Evolutionary conservation across 1,140 invertebrate genomes (phyloP).

Genomic region (Zaprionus taronus): DNA sequence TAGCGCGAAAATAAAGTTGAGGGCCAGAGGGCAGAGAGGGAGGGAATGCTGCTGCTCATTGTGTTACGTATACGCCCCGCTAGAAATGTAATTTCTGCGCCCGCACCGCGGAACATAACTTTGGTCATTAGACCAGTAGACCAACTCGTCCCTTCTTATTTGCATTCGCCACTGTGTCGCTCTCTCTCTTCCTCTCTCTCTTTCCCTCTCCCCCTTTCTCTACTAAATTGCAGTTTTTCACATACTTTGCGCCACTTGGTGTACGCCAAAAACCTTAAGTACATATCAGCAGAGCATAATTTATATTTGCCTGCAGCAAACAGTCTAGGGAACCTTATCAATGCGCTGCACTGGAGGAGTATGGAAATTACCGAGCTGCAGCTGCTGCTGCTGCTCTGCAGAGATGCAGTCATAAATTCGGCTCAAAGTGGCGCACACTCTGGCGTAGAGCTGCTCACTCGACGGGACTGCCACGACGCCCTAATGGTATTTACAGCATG

Average conservation of each 20-base stretch:
- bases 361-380: slow-evolving; percentile 50
- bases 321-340: slow-evolving; percentile 48
- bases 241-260: slow-evolving; percentile 44
- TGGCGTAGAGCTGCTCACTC: not conserved
- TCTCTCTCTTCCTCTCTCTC: not conserved
- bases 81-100: slow-evolving; percentile 58
- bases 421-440: slow-evolving; percentile 1
- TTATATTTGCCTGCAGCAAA: slow-evolving; percentile 57
- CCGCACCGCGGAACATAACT: slow-evolving; percentile 34
- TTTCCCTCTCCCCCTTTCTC: not conserved
- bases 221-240: slow-evolving; percentile 61
- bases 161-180: not conserved
- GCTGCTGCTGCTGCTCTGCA: slow-evolving; percentile 7
- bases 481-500: slow-evolving; percentile 15
- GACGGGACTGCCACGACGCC: not conserved
- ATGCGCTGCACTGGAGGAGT: slow-evolving; percentile 24
- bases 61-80: slow-evolving; percentile 28
- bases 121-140: slow-evolving; percentile 62
- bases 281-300: slow-evolving; percentile 70
- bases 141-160: slow-evolving; percentile 23
- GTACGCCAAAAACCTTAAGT: slow-evolving; percentile 62
- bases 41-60: slow-evolving; percentile 16
- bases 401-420: slow-evolving; percentile 61
- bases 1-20: slow-evolving; percentile 40
- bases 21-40: not conserved